Evolutionary conservation across 2,113 vertebrate species (phyloP).

Genomic region (Cynocephalus volans): DNA sequence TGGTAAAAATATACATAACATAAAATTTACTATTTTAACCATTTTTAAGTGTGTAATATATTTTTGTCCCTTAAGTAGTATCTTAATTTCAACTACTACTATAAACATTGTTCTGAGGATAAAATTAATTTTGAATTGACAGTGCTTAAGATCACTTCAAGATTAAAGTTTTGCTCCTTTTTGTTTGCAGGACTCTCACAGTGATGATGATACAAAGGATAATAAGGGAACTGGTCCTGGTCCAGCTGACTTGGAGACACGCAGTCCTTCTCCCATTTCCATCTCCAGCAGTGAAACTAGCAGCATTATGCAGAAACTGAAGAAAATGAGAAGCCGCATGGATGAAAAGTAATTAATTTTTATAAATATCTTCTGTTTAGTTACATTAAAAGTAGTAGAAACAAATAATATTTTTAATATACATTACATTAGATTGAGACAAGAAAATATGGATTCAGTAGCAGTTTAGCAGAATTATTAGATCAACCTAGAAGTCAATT

Average conservation of each 20-base stretch:
- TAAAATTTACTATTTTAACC: constrained; percentile 11
- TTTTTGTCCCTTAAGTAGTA: constrained; percentile 34
- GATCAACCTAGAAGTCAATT: not conserved
- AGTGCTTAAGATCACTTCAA: constrained; percentile 41
- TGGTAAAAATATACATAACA: not conserved
- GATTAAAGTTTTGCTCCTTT: constrained; percentile 1
- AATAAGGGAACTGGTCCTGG: constrained; percentile 87
- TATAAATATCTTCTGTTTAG: constrained; percentile 57
- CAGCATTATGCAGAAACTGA: constrained; percentile 99
- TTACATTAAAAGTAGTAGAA: constrained; percentile 44
- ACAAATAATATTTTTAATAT: constrained; percentile 44
- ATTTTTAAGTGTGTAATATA: constrained; percentile 46
- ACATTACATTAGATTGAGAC: constrained; percentile 38
- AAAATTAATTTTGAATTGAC: constrained; percentile 60
- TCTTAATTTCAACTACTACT: constrained; percentile 44
- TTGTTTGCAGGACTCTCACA: constrained; percentile 90
- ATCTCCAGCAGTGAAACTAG: constrained; percentile 98
- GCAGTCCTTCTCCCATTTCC: constrained; percentile 95
- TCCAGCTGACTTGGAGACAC: constrained; percentile 91
- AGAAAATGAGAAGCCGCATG: constrained; percentile 98
- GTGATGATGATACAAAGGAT: constrained; percentile 89
- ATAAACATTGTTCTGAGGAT: constrained; percentile 23
- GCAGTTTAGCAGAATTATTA: constrained; percentile 66
- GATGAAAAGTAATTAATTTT: constrained; percentile 96
- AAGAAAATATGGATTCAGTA: constrained; percentile 24